Base-by-base conservation (phyloP, 2,888 invertebrate genomes). In the Drosophila multiciliata region DNA sequence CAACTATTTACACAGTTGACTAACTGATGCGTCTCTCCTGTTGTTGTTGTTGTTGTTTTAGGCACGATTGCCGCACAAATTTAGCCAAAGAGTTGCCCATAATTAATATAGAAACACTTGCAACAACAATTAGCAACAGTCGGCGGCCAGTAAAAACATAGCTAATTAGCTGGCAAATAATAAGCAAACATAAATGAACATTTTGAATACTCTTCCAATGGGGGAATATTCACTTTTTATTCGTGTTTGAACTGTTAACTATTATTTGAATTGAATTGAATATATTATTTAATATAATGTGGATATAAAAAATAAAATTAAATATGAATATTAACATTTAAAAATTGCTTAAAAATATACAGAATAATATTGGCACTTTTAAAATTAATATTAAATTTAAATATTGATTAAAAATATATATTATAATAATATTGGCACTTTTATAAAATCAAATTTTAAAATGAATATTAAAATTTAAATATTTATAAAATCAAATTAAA, bases 61-160 rank as follows among this genome's bases (percentile, higher is more conserved):
- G 81, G 72, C 87, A 72, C 69, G 57, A 48, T 63, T 54, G 66
- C 60, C 66, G 66, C 49, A 29, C 58, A 65, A 64, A 62, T 45
- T 48, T 20, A 57, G 57, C 61, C 64, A 71, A 65, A 64, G 64
- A 69, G 59, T 63, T 66, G 61, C 53, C 79, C 67, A 75, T 82
- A 89, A 89, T 89, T 89, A 83, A 89, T 90, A 85, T 73, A 70
- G 77, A 83, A 72, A 83, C 85, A 88, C 83, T 90, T 86, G 87
- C 81, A 80, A 80, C 80, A 90, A 90, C 90, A 88, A 90, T 91
- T 90, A 90, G 82, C 82, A 81, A 55, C 70, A 67, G 74, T 66
- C 64, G 75, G 58, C 68, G 68, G 62, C 9, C 61, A 69, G 62
- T 61, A 67, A 73, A 78, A 82, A 79, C 73, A 69, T 75, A 72